Conservation (phyloP, 2,888 invertebrate species). For the Augochlorella aurata region DNA sequence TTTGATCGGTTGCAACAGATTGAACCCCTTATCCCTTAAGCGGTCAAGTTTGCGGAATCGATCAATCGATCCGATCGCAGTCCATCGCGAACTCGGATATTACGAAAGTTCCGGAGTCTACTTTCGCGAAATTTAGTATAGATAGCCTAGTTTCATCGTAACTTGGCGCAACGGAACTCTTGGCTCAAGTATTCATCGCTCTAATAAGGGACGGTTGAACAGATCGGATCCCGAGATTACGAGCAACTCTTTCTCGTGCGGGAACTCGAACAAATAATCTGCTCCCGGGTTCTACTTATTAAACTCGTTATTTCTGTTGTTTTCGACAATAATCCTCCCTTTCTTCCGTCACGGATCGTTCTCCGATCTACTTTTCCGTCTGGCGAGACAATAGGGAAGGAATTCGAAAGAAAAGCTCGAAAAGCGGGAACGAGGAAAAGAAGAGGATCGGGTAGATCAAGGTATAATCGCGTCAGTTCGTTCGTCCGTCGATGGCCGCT, state of each 20-base stretch:
- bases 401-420: slow-evolving; percentile 37
- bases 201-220: slow-evolving; percentile 32
- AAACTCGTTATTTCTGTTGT: neutral
- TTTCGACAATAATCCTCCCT: neutral
- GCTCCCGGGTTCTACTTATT: neutral
- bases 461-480: slow-evolving; percentile 78
- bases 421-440: slow-evolving; percentile 18
- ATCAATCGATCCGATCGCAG: slow-evolving; percentile 64
- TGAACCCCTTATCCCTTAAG: slow-evolving; percentile 51
- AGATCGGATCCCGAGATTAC: slow-evolving; percentile 3
- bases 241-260: slow-evolving; percentile 12
- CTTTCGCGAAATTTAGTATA: slow-evolving; percentile 63
- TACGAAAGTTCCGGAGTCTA: slow-evolving; percentile 65
- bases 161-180: slow-evolving; percentile 39
- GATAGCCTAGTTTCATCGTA: slow-evolving; percentile 59
- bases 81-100: slow-evolving; percentile 59
- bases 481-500: slow-evolving; percentile 74
- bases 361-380: neutral
- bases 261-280: neutral
- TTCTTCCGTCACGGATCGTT: neutral
- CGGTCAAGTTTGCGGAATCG: slow-evolving; percentile 59
- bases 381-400: neutral
- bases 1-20: slow-evolving; percentile 57
- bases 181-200: slow-evolving; percentile 29
- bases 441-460: slow-evolving; percentile 63